Evolutionary conservation across 2,797 vertebrate species (phyloP).

Genomic region (Allobates femoralis): DNA sequence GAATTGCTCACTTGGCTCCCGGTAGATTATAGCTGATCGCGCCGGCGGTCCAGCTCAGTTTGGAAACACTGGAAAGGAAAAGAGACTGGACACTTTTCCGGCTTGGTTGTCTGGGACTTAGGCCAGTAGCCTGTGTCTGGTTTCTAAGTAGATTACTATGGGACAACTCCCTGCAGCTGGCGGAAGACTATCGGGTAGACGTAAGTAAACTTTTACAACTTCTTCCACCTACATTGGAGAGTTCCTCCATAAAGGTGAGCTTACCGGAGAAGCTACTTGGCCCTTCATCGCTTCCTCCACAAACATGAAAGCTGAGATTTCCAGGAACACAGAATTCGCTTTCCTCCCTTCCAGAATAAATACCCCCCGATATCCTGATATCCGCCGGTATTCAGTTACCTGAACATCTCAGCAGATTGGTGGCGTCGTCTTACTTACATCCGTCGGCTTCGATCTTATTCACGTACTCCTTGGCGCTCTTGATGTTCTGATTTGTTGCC

Average conservation of each 20-base stretch:
- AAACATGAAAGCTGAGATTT: conserved; percentile 2
- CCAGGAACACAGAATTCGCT: background rate
- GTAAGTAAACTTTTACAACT: background rate
- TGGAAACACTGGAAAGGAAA: background rate
- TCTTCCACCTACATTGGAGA: background rate
- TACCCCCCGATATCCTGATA: background rate
- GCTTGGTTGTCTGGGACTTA: background rate
- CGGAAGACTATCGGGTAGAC: background rate
- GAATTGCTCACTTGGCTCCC: background rate
- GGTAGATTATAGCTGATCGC: background rate
- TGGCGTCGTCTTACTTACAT: conserved; percentile 74
- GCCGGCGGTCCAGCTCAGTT: background rate
- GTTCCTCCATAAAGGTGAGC: background rate
- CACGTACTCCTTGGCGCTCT: conserved; percentile 81
- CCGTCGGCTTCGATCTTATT: conserved; percentile 81
- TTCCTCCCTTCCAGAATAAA: conserved; percentile 1
- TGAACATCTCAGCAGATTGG: background rate
- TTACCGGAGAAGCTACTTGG: conserved; percentile 1
- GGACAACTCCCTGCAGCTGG: conserved; percentile 10
- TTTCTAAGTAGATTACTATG: background rate
- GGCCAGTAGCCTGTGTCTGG: background rate
- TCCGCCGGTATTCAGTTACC: background rate
- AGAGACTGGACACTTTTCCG: background rate
- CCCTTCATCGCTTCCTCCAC: no score
- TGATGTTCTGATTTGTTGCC: conserved; percentile 80